A percentile compares a stretch with the other conserved stretches of the same genome.
Conservation (phyloP, 2,888 invertebrate genomes). For the Euphydryas editha region DNA sequence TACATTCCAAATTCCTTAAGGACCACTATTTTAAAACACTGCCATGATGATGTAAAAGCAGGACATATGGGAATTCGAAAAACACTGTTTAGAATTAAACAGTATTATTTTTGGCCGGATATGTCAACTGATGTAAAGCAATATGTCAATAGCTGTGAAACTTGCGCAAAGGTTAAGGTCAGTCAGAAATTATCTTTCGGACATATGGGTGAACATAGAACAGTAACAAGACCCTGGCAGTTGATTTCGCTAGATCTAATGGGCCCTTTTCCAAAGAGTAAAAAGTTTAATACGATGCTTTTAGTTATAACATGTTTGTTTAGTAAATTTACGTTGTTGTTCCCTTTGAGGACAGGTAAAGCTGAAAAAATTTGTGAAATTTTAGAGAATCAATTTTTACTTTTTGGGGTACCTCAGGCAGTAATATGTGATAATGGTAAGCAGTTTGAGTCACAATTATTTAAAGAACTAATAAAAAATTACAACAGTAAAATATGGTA, state of each 20-base stretch:
- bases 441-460: conserved; percentile 34
- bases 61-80: conserved; percentile 41
- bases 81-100: conserved; percentile 36
- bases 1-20: conserved; percentile 30
- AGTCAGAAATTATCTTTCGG: conserved; percentile 27
- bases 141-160: not conserved
- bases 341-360: conserved; percentile 32
- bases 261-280: conserved; percentile 32
- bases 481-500: conserved; percentile 33
- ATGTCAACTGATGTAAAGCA: conserved; percentile 17
- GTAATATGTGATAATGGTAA: conserved; percentile 43
- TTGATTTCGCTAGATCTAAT: conserved; percentile 28
- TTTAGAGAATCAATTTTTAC: conserved; percentile 37
- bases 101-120: conserved; percentile 21
- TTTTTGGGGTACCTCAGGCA: conserved; percentile 33
- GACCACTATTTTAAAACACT: conserved; percentile 23
- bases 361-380: conserved; percentile 23
- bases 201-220: conserved; percentile 31
- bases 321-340: conserved; percentile 31
- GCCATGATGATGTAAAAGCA: conserved; percentile 23
- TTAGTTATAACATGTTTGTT: conserved; percentile 34
- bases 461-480: conserved; percentile 27
- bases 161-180: conserved; percentile 30
- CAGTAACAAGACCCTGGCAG: conserved; percentile 36
- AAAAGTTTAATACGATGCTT: conserved; percentile 22